These are phyloP conservation scores for Peromyscus melanophrys DNA, from an alignment of 2,797 vertebrate genomes.

Conservation along the genomic window DNA sequence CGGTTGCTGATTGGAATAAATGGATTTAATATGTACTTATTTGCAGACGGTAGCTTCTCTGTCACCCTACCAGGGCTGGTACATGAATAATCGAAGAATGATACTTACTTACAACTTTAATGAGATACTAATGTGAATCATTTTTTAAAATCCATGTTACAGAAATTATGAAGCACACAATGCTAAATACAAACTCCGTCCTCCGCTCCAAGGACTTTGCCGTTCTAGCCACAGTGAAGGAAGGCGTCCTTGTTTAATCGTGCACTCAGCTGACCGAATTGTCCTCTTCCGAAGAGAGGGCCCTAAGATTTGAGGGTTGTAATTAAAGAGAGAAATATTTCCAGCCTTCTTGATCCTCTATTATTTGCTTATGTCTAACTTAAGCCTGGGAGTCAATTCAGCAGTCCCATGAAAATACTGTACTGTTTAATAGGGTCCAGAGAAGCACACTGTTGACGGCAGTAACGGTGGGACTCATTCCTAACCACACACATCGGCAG, in stretches of 20 bases:
- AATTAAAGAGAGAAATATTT: slow-evolving; percentile 69
- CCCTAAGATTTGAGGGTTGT: slow-evolving; percentile 63
- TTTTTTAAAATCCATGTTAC: slow-evolving; percentile 75
- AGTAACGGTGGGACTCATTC: not conserved
- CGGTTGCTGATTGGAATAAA: slow-evolving; percentile 89
- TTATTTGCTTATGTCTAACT: slow-evolving; percentile 14
- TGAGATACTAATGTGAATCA: slow-evolving; percentile 87
- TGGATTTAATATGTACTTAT: slow-evolving; percentile 90
- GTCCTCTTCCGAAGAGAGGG: slow-evolving; percentile 33
- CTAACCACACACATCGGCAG: slow-evolving; percentile 21
- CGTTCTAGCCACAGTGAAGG: not conserved
- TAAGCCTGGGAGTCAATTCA: slow-evolving; percentile 19
- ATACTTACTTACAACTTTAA: slow-evolving; percentile 88
- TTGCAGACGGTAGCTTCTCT: slow-evolving; percentile 89
- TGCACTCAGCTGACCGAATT: slow-evolving; percentile 46
- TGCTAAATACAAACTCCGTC: slow-evolving; percentile 81
- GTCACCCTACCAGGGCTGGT: slow-evolving; percentile 87
- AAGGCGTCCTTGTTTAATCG: slow-evolving; percentile 40
- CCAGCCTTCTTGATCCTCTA: not conserved
- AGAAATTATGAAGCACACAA: slow-evolving; percentile 71
- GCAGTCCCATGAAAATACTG: slow-evolving; percentile 40
- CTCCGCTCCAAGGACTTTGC: slow-evolving; percentile 30
- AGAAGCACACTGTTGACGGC: not conserved
- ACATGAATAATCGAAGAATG: slow-evolving; percentile 89
- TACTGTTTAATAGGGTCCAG: slow-evolving; percentile 8